Evolutionary conservation across 1,140 invertebrate genomes (phyloP), one percentile per base, ranked within the genome.

Genomic region (Sarcophaga peregrina): DNA sequence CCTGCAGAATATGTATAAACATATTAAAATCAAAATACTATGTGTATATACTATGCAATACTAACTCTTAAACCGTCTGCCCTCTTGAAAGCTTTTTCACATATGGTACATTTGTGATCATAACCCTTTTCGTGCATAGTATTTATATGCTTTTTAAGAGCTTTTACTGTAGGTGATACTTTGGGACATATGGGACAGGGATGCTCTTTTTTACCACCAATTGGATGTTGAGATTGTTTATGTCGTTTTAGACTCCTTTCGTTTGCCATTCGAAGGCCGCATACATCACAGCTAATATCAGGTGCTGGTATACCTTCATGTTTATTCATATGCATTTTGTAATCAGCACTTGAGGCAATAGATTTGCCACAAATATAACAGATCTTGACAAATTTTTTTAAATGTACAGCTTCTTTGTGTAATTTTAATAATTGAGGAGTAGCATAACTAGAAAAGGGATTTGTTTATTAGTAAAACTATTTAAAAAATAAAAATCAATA

Each of bases 281-380:
- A 90, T 1, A 87, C 73, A 15, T 90, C 82, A 73, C 88, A 90
- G 15, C 87, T 85, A 3, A 81, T 68, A 25, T 84, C 62, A 13
- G 85, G 84, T 72, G 37, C 10, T 4, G 85, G 86, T 1, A 85
- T 84, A 0, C 82, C 83, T 0, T 86, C 85, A 8, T 84, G 83
- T 58, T 90, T 87, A 45, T 88, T 85, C 80, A 87, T 80, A 82
- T 90, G 88, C 2, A 87, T 83, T 46, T 47, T 84, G 52, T 90
- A 81, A 8, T 85, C 86, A 58, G 86, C 87, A 0, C 85, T 83
- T 0, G 87, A 87, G 0, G 85, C 81, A 25, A 90, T 85, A 3
- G 86, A 85, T 62, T 90, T 90, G 0, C 88, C 88, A 8, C 88
- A 90, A 8, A 90, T 85, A 50, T 90, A 87, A 58, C 88, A 90